Evolutionary conservation across 2,888 invertebrate genomes (phyloP).

Genomic region (Halictus quadricinctus): DNA sequence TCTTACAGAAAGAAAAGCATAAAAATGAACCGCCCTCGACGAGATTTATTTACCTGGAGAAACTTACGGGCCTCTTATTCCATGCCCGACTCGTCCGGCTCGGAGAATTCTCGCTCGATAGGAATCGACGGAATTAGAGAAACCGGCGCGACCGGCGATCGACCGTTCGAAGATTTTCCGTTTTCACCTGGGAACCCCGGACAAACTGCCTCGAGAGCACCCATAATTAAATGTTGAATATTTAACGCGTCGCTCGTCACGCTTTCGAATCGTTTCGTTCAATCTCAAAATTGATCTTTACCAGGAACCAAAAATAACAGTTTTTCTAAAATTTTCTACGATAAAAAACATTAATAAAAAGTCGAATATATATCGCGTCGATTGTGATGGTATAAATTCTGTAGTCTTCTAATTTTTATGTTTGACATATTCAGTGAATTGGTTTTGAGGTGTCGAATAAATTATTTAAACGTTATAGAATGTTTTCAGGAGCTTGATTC

Average conservation of each 20-base stretch:
- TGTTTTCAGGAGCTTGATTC: background rate
- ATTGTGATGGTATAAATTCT: too few species aligned
- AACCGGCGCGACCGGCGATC: background rate
- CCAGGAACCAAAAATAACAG: background rate
- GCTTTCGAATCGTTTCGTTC: background rate
- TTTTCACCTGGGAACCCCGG: background rate
- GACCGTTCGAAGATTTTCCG: background rate
- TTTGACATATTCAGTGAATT: background rate
- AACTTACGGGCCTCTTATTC: constrained; percentile 56
- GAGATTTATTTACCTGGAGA: constrained; percentile 60
- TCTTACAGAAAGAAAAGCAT: constrained; percentile 61
- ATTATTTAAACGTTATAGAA: background rate
- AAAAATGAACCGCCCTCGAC: constrained; percentile 51
- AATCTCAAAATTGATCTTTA: background rate
- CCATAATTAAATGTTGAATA: background rate
- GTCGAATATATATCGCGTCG: too few species aligned
- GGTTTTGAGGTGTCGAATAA: background rate
- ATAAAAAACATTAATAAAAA: too few species aligned
- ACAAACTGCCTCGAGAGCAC: background rate
- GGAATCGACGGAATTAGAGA: constrained; percentile 16
- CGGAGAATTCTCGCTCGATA: constrained; percentile 29
- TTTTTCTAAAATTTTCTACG: too few species aligned
- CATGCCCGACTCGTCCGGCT: constrained; percentile 38
- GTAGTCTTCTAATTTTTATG: too few species aligned
- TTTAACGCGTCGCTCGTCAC: background rate